Evolutionary conservation across 2,113 vertebrate genomes (phyloP).

Genomic region (Pomatorhinus ruficollis): DNA sequence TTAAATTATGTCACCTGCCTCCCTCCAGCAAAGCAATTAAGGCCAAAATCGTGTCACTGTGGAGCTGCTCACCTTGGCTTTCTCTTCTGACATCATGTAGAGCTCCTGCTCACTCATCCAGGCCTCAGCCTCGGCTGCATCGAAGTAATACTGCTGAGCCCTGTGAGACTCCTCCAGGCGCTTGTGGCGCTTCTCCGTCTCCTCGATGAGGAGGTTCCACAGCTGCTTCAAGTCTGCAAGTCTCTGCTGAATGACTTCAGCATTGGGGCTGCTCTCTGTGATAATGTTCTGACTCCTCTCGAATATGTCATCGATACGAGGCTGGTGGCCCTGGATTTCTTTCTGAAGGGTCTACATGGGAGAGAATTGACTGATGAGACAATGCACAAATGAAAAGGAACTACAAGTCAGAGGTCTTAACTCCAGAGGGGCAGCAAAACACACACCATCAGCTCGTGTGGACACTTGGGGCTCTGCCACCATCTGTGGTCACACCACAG

Average conservation of each 20-base stretch:
- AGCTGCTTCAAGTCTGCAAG: constrained; percentile 84
- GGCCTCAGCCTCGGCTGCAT: constrained; percentile 92
- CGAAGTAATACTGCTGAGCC: constrained; percentile 97
- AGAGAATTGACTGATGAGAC: neutral
- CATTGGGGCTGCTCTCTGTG: constrained; percentile 79
- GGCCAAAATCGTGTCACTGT: neutral
- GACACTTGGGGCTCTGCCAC: neutral
- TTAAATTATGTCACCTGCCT: neutral
- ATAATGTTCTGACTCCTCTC: constrained; percentile 88
- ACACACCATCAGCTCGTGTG: neutral
- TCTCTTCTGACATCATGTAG: constrained; percentile 99
- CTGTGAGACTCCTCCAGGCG: constrained; percentile 91
- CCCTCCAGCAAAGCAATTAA: neutral
- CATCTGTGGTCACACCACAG: too few species aligned
- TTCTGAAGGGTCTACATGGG: constrained; percentile 89
- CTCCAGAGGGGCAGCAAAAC: neutral
- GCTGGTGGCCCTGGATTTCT: constrained; percentile 95
- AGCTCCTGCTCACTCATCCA: constrained; percentile 99
- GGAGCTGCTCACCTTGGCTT: constrained; percentile 87
- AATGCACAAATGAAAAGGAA: neutral
- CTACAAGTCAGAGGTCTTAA: neutral
- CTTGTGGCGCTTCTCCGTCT: constrained; percentile 84
- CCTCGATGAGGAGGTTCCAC: constrained; percentile 86
- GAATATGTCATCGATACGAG: constrained; percentile 90
- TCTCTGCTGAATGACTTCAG: constrained; percentile 82